Evolutionary conservation across 2,888 invertebrate genomes (phyloP).

Genomic region (Rhyacophila evoluta): DNA sequence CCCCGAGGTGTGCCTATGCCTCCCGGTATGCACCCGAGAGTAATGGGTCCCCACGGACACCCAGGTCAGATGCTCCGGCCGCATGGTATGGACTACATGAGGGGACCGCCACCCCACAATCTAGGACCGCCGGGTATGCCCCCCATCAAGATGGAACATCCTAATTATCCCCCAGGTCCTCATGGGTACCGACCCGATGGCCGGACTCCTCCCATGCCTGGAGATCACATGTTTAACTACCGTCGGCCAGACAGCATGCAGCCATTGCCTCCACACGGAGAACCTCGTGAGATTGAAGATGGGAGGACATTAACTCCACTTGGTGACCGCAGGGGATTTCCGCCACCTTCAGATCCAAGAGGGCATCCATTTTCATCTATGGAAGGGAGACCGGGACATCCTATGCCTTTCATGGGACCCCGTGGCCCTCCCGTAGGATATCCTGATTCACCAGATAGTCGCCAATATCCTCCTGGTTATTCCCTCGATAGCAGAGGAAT

Average conservation of each 20-base stretch:
- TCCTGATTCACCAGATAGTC: not conserved
- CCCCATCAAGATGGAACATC: slow-evolving; percentile 28
- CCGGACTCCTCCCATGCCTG: slow-evolving; percentile 29
- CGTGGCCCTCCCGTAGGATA: not conserved
- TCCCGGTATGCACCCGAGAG: slow-evolving; percentile 19
- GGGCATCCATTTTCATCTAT: slow-evolving; percentile 9
- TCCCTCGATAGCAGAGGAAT: slow-evolving; percentile 32
- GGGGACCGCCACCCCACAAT: slow-evolving; percentile 7
- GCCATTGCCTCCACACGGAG: slow-evolving; percentile 46
- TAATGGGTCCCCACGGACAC: not conserved
- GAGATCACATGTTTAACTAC: slow-evolving; percentile 47
- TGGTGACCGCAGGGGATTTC: slow-evolving; percentile 5
- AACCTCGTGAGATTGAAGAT: not conserved
- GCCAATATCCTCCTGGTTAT: slow-evolving; percentile 43
- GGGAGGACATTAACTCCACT: slow-evolving; percentile 1
- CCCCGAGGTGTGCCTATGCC: not conserved
- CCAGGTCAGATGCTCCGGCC: slow-evolving; percentile 23
- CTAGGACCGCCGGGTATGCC: not conserved
- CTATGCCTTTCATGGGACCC: not conserved
- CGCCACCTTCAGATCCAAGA: slow-evolving; percentile 29
- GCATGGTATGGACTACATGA: not conserved
- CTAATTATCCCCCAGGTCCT: not conserved
- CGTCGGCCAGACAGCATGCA: slow-evolving; percentile 29
- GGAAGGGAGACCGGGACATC: slow-evolving; percentile 7
- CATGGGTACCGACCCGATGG: not conserved